Conservation (phyloP, 2,888 invertebrate species). For the Napeogenes sylphis region DNA sequence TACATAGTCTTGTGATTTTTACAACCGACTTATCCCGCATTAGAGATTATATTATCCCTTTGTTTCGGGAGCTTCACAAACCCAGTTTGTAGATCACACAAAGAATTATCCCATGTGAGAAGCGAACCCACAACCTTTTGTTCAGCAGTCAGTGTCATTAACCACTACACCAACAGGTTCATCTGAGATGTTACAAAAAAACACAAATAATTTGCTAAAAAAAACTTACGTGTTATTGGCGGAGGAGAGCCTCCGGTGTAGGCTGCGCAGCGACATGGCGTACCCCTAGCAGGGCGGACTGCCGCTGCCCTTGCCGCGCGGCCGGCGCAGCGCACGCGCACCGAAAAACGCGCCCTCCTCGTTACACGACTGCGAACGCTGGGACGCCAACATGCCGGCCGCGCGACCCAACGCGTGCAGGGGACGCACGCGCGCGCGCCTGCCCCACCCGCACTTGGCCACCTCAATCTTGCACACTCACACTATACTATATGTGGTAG, state of each 20-base stretch:
- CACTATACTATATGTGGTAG: slow-evolving; percentile 23
- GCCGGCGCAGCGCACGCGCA: slow-evolving; percentile 75
- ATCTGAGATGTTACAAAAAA: neutral
- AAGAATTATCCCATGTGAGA: too few species aligned
- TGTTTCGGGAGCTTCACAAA: too few species aligned
- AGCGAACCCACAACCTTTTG: too few species aligned
- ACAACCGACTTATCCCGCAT: too few species aligned
- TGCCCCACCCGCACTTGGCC: slow-evolving; percentile 72
- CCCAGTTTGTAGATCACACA: too few species aligned
- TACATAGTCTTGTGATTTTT: too few species aligned
- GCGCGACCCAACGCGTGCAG: slow-evolving; percentile 70
- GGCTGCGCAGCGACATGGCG: slow-evolving; percentile 82
- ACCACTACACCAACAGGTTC: too few species aligned
- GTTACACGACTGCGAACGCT: slow-evolving; percentile 76
- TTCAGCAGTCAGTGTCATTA: too few species aligned
- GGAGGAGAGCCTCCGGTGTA: slow-evolving; percentile 80
- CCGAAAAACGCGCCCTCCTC: slow-evolving; percentile 77
- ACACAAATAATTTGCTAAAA: slow-evolving; percentile 1
- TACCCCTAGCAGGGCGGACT: slow-evolving; percentile 79
- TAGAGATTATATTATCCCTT: too few species aligned
- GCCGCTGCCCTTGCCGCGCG: slow-evolving; percentile 77
- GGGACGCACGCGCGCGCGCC: slow-evolving; percentile 76
- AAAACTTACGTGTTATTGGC: slow-evolving; percentile 78
- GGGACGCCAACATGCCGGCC: slow-evolving; percentile 73
- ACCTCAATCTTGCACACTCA: slow-evolving; percentile 69